These are phyloP conservation scores for Pardalotus punctatus DNA, from an alignment of 2,113 vertebrate species.

Conservation along the genomic window DNA sequence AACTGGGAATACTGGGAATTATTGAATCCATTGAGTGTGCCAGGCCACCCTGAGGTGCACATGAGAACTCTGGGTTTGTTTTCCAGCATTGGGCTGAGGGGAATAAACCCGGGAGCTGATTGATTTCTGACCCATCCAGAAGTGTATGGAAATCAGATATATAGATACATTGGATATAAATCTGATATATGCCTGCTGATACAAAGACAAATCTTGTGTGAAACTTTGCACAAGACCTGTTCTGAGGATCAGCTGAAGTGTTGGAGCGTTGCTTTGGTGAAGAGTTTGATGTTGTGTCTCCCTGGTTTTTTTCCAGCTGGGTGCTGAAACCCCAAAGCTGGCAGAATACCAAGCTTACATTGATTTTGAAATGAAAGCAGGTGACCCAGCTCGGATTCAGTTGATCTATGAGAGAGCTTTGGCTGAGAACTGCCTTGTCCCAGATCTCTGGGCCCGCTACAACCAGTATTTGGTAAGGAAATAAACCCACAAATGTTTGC, in stretches of 20 bases:
- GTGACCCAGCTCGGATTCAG: conserved; percentile 92
- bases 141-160: neutral
- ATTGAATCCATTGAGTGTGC: rapidly evolving
- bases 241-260: neutral
- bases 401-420: conserved; percentile 90
- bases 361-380: conserved; percentile 89
- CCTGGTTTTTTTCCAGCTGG: conserved; percentile 73
- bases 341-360: conserved; percentile 93
- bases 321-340: conserved; percentile 89
- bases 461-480: conserved; percentile 90
- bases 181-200: neutral
- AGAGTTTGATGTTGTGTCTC: neutral
- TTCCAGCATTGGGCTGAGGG: neutral
- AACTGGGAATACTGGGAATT: neutral
- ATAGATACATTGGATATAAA: too few species aligned
- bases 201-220: neutral
- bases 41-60: neutral
- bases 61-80: neutral
- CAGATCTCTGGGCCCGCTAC: conserved; percentile 94
- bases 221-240: neutral
- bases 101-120: neutral
- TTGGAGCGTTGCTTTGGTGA: neutral
- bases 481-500: rapidly evolving
- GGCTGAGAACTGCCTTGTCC: conserved; percentile 95
- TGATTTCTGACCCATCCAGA: neutral